Evolutionary conservation across 2,888 invertebrate species (phyloP), one percentile per base, ranked within the genome.

Genomic region (Lepidochrysops patricia): DNA sequence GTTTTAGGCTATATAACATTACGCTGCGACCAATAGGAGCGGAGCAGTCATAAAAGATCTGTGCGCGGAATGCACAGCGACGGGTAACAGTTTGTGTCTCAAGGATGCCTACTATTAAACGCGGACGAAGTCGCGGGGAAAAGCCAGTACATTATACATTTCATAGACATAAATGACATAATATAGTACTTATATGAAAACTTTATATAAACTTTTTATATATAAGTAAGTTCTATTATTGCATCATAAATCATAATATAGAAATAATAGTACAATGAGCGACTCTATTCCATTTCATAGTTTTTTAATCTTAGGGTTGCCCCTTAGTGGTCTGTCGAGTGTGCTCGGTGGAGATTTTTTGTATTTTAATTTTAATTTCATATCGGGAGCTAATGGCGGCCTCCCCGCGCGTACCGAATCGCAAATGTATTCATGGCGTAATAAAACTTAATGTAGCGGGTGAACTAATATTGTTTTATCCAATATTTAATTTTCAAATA

Each of bases 341-440:
- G 87, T 83, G 73, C 87, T 87, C 79, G 70, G 74, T 74, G 79
- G 72, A 80, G 77, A 81, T 80, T 87, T 88, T 88, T 84, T 87
- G 84, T 87, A 87, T 89, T 88, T 89, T 87, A 88, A 88, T 88
- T 89, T 89, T 86, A 87, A 88, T 88, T 88, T 89, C 86, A 89
- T 88, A 88, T 87, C 86, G 82, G 78, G 86, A 79, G 85, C 79
- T 89, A 88, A 88, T 89, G 84, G 87, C 77, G 74, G 68, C 80
- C 75, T 71, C 85, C 85, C 88, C 86, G 86, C 84, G 88, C 89
- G 84, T 84, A 78, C 77, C 87, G 84, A 88, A 88, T 88, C 77
- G 80, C 71, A 69, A 84, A 87, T 87, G 80, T 84, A 88, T 88
- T 88, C 89, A 88, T 83, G 72, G 71, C 74, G 81, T 77, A 79